Percentiles rank a stretch among this genome's conserved stretches.
These are phyloP conservation scores for Halcyon badia DNA, from an alignment of 2,797 vertebrate species.

Conservation along the genomic window DNA sequence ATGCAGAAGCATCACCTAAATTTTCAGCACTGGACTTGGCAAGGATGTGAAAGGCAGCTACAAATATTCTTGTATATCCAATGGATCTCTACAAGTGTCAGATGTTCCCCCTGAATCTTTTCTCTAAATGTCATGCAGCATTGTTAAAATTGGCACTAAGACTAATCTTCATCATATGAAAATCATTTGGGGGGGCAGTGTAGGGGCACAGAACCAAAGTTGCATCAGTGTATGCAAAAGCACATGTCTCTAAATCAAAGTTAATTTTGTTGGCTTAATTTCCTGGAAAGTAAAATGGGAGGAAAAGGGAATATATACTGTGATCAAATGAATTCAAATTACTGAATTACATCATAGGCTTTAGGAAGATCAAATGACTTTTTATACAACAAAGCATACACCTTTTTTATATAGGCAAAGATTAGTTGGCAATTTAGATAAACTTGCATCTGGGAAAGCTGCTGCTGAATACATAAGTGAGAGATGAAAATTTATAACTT, in stretches of 20 bases:
- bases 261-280: background rate
- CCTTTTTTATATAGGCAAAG: background rate
- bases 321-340: background rate
- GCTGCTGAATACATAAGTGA: background rate
- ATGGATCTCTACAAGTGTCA: background rate
- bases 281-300: background rate
- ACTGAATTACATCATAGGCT: background rate
- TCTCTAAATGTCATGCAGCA: background rate
- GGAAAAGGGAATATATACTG: background rate
- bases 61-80: background rate
- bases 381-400: background rate
- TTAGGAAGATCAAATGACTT: background rate
- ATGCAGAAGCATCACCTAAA: background rate
- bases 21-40: background rate
- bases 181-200: background rate
- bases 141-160: background rate
- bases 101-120: background rate
- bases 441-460: background rate
- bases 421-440: background rate
- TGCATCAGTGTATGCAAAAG: background rate
- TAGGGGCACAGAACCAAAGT: fast-evolving
- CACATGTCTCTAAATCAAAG: background rate
- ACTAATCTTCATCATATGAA: background rate
- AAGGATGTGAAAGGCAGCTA: background rate
- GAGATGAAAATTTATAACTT: background rate